Conservation (phyloP, 1,140 invertebrate genomes). For the Drosophila nasuta region DNA sequence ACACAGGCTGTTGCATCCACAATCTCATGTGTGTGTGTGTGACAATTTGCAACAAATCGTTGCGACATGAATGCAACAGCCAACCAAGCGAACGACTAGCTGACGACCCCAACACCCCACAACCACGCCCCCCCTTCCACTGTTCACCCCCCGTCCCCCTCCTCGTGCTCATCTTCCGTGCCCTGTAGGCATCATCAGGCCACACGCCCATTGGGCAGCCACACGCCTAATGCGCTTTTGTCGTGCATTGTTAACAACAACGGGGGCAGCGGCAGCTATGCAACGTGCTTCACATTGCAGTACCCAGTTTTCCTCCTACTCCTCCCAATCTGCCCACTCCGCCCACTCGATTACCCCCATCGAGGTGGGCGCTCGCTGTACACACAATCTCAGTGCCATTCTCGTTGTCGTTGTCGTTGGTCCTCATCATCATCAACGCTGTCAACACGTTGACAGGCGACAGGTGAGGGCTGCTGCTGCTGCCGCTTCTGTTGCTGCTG, state of each 20-base stretch:
- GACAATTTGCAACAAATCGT: conserved; percentile 80
- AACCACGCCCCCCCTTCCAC: background rate
- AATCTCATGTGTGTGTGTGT: conserved; percentile 18
- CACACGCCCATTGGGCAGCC: conserved; percentile 47
- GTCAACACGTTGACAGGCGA: conserved; percentile 72
- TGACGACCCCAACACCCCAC: conserved; percentile 28
- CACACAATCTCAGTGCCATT: conserved; percentile 5
- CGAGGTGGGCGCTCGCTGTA: no score
- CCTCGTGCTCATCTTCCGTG: no score
- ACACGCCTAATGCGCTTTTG: conserved; percentile 75
- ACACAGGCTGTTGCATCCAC: background rate
- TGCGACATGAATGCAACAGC: conserved; percentile 69
- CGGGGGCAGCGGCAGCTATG: background rate
- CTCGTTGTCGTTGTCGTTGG: conserved; percentile 36
- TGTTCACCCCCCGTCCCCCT: no score
- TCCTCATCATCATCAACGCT: conserved; percentile 63
- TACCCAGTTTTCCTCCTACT: no score
- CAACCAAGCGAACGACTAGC: conserved; percentile 59
- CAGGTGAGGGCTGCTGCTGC: conserved; percentile 16
- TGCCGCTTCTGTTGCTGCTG: no score
- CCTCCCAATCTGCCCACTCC: no score
- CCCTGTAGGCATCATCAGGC: no score
- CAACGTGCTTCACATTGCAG: background rate
- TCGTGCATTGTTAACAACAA: conserved; percentile 71
- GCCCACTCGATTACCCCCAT: no score